Conservation (phyloP, 53 echinoderm and acorn worm species). For the Patiria pectinifera region DNA sequence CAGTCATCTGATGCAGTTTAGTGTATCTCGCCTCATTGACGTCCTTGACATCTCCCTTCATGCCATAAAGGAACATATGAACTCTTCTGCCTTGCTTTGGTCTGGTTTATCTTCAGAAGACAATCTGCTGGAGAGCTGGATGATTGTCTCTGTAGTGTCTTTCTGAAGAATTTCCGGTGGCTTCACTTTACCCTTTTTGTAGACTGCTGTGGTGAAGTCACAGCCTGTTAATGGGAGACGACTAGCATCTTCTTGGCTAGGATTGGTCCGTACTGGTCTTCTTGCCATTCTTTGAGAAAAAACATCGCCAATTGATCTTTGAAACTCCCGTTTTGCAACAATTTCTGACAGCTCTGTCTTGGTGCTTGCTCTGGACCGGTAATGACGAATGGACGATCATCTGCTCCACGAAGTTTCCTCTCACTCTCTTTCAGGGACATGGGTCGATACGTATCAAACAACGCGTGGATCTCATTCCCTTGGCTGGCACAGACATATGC, state of each 20-base stretch:
- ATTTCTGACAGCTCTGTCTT: conserved; percentile 64
- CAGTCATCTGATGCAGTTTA: conserved; percentile 65
- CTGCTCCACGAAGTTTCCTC: conserved; percentile 72
- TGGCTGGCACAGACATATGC: conserved; percentile 24
- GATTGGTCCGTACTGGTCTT: conserved; percentile 51
- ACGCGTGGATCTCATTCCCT: conserved; percentile 35
- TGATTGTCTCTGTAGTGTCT: conserved; percentile 33
- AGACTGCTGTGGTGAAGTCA: conserved; percentile 74
- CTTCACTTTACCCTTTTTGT: conserved; percentile 74
- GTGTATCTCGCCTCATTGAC: conserved; percentile 72
- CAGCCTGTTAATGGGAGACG: conserved; percentile 71
- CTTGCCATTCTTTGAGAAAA: conserved; percentile 71
- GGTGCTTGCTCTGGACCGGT: conserved; percentile 73
- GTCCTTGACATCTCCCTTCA: conserved; percentile 43
- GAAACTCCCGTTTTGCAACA: conserved; percentile 69
- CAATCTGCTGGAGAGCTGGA: conserved; percentile 38
- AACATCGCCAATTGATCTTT: conserved; percentile 71
- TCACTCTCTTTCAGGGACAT: conserved; percentile 76
- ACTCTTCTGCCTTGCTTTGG: conserved; percentile 65
- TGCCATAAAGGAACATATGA: conserved; percentile 70
- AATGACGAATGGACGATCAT: conserved; percentile 67
- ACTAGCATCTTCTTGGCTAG: conserved; percentile 56
- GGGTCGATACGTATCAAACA: conserved; percentile 62
- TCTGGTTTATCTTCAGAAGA: conserved; percentile 45
- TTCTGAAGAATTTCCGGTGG: conserved; percentile 68